Percentiles rank a stretch among this genome's conserved stretches.
phyloP scores from a whole-genome alignment of 1,140 invertebrate species.

The Maconellicoccus hirsutus region DNA sequence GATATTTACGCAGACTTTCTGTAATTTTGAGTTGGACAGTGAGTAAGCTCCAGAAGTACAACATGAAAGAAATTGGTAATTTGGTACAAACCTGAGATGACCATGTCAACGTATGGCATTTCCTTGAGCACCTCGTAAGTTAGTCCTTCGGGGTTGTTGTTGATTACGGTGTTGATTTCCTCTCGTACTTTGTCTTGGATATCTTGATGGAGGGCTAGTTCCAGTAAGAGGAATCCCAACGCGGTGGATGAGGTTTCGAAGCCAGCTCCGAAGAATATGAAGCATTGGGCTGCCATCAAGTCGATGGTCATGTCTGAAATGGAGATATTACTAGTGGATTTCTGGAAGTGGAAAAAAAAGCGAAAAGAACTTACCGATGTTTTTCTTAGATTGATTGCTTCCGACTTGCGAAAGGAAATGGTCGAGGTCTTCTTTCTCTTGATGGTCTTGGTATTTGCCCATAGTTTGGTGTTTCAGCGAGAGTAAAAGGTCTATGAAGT shows the following conservation, averaged over 20 bases:
- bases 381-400: neutral
- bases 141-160: conserved; percentile 36
- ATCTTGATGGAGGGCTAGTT: conserved; percentile 40
- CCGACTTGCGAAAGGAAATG: neutral
- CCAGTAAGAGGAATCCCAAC: conserved; percentile 36
- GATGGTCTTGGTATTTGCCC: neutral
- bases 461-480: conserved; percentile 24
- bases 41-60: neutral
- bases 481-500: conserved; percentile 33
- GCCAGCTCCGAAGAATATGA: conserved; percentile 41
- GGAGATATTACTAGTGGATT: neutral
- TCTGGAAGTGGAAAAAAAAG: too few relatives aligned
- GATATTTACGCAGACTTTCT: conserved; percentile 48
- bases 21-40: conserved; percentile 26
- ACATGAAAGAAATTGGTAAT: neutral
- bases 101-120: conserved; percentile 37
- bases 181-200: conserved; percentile 43
- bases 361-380: too few relatives aligned
- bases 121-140: conserved; percentile 40
- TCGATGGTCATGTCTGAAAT: neutral
- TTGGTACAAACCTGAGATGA: conserved; percentile 29
- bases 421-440: neutral
- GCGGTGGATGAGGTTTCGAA: conserved; percentile 45
- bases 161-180: conserved; percentile 41
- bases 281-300: conserved; percentile 24